Conservation (phyloP, 2,888 invertebrate species). For the Iphiclides podalirius region DNA sequence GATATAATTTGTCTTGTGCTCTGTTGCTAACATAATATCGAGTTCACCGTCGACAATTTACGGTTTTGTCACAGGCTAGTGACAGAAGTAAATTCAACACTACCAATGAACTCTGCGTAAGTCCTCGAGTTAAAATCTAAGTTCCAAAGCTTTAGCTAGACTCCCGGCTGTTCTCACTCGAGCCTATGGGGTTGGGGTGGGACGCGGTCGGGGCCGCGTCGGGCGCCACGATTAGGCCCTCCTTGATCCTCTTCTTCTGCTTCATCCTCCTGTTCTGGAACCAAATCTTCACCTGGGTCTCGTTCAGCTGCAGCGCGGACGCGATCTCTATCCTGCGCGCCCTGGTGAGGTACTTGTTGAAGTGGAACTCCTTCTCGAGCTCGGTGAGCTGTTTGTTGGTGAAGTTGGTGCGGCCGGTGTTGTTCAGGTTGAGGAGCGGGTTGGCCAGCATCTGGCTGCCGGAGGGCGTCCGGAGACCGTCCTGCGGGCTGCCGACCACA, state of each 20-base stretch:
- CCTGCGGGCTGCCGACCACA: constrained; percentile 72
- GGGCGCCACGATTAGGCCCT: constrained; percentile 85
- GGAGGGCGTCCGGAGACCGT: constrained; percentile 70
- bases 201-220: constrained; percentile 72
- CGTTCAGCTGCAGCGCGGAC: constrained; percentile 96
- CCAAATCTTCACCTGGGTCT: constrained; percentile 99
- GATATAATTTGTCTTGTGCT: background rate
- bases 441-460: constrained; percentile 70
- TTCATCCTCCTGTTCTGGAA: constrained; percentile 99
- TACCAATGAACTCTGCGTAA: constrained; percentile 4
- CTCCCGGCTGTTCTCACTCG: constrained; percentile 87
- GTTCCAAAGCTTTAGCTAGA: constrained; percentile 71
- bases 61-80: constrained; percentile 29
- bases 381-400: constrained; percentile 99
- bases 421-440: constrained; percentile 81
- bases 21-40: background rate
- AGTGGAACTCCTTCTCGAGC: constrained; percentile 99
- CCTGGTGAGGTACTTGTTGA: constrained; percentile 98
- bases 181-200: constrained; percentile 67
- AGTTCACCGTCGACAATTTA: constrained; percentile 22
- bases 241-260: constrained; percentile 97
- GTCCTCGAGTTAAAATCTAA: constrained; percentile 18
- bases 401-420: constrained; percentile 98
- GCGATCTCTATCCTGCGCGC: constrained; percentile 99
- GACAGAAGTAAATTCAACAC: constrained; percentile 7